These are phyloP conservation scores for Tretioscincus oriximinensis DNA, from an alignment of 2,113 vertebrate species.

Conservation along the genomic window DNA sequence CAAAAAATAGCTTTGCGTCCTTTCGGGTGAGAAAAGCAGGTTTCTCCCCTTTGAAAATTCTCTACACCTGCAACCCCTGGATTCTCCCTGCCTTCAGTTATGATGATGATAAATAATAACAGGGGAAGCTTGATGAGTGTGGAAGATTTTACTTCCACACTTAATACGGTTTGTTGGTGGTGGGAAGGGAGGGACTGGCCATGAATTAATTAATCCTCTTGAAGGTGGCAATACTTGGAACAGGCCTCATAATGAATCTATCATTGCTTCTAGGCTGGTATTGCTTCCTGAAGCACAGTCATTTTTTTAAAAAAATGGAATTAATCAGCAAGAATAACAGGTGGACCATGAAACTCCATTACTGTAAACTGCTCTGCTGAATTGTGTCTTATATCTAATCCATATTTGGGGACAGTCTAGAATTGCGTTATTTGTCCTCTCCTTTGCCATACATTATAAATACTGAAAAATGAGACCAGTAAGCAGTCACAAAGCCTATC, in stretches of 20 bases:
- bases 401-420: background rate
- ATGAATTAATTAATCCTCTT: background rate
- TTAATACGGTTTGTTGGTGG: background rate
- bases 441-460: background rate
- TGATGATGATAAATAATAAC: background rate
- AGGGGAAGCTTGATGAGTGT: background rate
- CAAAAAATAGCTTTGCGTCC: no score
- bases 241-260: background rate
- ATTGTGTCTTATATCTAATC: background rate
- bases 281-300: background rate
- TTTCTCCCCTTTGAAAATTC: background rate
- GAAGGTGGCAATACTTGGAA: conserved; percentile 10
- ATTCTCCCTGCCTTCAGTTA: background rate
- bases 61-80: background rate
- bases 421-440: background rate
- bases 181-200: background rate
- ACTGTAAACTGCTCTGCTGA: background rate
- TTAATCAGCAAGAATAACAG: background rate
- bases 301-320: conserved; percentile 5
- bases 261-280: background rate
- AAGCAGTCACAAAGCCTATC: background rate
- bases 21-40: no score
- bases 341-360: background rate
- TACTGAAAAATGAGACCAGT: background rate
- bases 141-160: conserved; percentile 1